Evolutionary conservation across 2,888 invertebrate species (phyloP), one percentile per base, ranked within the genome.

Genomic region (Hydroisotoma schaefferi): DNA sequence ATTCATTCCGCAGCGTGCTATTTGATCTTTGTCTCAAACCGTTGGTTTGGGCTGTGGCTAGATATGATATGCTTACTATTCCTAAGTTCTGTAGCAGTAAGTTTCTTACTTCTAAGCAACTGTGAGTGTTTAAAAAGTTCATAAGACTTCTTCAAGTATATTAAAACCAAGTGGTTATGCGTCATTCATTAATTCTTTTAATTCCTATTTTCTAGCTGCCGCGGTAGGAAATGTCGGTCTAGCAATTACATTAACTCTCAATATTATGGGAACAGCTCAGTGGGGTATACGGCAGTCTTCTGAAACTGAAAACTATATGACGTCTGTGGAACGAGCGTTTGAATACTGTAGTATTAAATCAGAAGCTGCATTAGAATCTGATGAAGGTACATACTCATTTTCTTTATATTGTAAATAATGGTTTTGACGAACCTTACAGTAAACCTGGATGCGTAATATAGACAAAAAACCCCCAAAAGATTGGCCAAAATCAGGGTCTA

Each of bases 31-130:
- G n/a, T 38, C 0, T 87, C 90, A 2, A 89, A 90, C 20, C 85
- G 95, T 63, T 94, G 95, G 70, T 94, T 98, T 75, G 95, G 94
- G 0, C 88, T 94, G 74, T 90, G 90, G 84, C 79, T 98, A 73
- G 98, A 98, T 76, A 80, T 90, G 69, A 83, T 93, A 56, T 94
- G 94, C 75, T 85, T 90, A 0, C 68, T 88, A 5, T 97, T 94
- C 77, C 89, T 97, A 61, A 84, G 85, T 0, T 76, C 88, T 40
- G 92, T 95, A 0, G 90, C 93, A 0, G 80, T 92, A 71, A 89
- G 90, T 73, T 91, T 93, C 77, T 84, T 95, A 55, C 76, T 90
- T 0, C 26, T 28, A 23, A n/a, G n/a, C n/a, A n/a, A n/a, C n/a
- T n/a, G n/a, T n/a, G 70, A 74, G 76, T n/a, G 73, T n/a, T n/a